These are phyloP conservation scores for Notechis scutatus DNA, from an alignment of 2,113 vertebrate genomes.

Conservation along the genomic window DNA sequence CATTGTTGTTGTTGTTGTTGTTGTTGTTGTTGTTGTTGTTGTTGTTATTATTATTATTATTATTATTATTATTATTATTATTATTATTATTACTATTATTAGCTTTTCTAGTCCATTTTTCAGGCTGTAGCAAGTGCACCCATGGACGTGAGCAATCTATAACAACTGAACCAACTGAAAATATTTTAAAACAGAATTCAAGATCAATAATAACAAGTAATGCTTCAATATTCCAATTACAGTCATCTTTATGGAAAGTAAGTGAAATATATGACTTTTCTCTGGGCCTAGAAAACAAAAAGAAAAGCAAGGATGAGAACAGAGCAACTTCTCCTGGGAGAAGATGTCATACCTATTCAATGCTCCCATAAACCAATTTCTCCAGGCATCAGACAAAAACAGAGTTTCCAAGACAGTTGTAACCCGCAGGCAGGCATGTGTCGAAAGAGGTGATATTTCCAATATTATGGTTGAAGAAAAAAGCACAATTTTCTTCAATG, in stretches of 20 bases:
- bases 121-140: neutral
- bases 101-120: neutral
- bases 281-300: neutral
- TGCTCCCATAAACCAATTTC: neutral
- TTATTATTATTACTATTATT: too few relatives aligned
- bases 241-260: neutral
- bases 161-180: neutral
- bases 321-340: neutral
- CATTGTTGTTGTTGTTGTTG: neutral
- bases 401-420: neutral
- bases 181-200: neutral
- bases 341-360: neutral
- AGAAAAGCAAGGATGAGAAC: neutral
- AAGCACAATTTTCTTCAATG: neutral
- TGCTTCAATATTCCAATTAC: neutral
- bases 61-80: too few relatives aligned
- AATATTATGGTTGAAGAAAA: neutral
- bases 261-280: neutral
- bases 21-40: too few relatives aligned
- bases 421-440: neutral
- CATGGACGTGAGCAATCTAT: neutral
- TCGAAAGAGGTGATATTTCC: neutral
- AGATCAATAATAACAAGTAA: neutral
- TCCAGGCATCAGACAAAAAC: neutral
- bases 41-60: neutral